Evolutionary conservation across 2,888 invertebrate genomes (phyloP).

Genomic region (Cecidostiba fungosa): DNA sequence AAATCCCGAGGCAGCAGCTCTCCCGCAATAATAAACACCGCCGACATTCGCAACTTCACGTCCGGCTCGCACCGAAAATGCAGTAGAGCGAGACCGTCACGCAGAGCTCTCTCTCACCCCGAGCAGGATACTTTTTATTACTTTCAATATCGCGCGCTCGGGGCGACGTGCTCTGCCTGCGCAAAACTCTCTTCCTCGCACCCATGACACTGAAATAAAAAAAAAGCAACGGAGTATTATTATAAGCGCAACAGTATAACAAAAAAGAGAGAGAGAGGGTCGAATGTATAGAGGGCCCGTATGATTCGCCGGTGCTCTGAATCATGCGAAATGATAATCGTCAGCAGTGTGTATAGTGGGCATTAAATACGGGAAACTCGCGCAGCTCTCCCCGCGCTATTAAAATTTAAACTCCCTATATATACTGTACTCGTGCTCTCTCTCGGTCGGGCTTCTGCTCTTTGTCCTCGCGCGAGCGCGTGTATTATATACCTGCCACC

Average conservation of each 20-base stretch:
- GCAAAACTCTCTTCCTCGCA: not conserved
- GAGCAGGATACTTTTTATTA: slow-evolving; percentile 58
- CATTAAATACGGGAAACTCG: slow-evolving; percentile 42
- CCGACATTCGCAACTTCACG: slow-evolving; percentile 13
- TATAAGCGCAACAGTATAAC: not conserved
- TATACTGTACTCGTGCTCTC: not conserved
- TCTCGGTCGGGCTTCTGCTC: slow-evolving; percentile 14
- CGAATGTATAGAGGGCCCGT: not conserved
- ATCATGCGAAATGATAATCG: slow-evolving; percentile 38
- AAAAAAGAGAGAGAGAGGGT: not conserved
- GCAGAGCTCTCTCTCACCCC: not conserved
- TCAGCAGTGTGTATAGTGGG: not conserved
- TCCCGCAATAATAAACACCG: slow-evolving; percentile 26
- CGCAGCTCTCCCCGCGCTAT: slow-evolving; percentile 6
- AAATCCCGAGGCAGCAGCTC: not conserved
- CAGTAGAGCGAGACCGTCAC: slow-evolving; percentile 49
- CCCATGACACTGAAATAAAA: not conserved
- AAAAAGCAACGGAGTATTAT: not conserved
- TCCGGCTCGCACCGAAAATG: slow-evolving; percentile 15
- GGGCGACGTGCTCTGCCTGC: slow-evolving; percentile 23
- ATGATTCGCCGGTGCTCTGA: not conserved
- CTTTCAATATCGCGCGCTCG: slow-evolving; percentile 48
- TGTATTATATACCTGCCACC: slow-evolving; percentile 2
- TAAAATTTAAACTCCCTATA: slow-evolving; percentile 33
- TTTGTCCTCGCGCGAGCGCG: slow-evolving; percentile 47